These are phyloP conservation scores for Panzeria rudis DNA, from an alignment of 2,888 invertebrate genomes.

Conservation along the genomic window DNA sequence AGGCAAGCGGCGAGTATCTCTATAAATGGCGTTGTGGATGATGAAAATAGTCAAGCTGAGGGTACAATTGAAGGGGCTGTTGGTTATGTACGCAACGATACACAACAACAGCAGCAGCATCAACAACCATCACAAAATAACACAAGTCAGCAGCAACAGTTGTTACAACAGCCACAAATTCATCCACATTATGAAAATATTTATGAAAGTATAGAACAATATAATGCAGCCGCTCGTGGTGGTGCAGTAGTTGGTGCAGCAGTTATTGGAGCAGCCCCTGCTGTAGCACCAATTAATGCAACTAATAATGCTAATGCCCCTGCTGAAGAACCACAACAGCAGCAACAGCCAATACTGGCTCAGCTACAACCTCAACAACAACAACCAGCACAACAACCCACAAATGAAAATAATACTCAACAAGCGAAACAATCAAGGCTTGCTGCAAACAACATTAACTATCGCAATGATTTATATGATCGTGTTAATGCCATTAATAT, in stretches of 20 bases:
- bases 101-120: slow-evolving; percentile 76
- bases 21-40: slow-evolving; percentile 83
- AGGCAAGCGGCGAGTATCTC: slow-evolving; percentile 75
- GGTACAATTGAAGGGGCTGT: slow-evolving; percentile 85
- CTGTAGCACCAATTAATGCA: slow-evolving; percentile 80
- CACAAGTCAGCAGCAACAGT: slow-evolving; percentile 72
- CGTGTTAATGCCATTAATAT: slow-evolving; percentile 77
- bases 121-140: slow-evolving; percentile 72
- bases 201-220: slow-evolving; percentile 85
- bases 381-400: slow-evolving; percentile 72
- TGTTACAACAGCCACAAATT: slow-evolving; percentile 77
- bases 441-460: slow-evolving; percentile 77
- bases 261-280: slow-evolving; percentile 74
- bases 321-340: slow-evolving; percentile 73
- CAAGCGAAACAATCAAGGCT: slow-evolving; percentile 63
- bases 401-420: slow-evolving; percentile 71
- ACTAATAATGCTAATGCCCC: slow-evolving; percentile 76
- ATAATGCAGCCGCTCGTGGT: slow-evolving; percentile 78
- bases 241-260: slow-evolving; percentile 74
- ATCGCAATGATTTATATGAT: slow-evolving; percentile 83
- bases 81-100: slow-evolving; percentile 82
- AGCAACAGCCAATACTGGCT: slow-evolving; percentile 45
- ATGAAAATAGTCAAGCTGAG: slow-evolving; percentile 86
- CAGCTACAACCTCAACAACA: slow-evolving; percentile 73
- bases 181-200: slow-evolving; percentile 85